These are phyloP conservation scores for Acanthornis magna DNA, from an alignment of 2,797 vertebrate species.

Conservation along the genomic window DNA sequence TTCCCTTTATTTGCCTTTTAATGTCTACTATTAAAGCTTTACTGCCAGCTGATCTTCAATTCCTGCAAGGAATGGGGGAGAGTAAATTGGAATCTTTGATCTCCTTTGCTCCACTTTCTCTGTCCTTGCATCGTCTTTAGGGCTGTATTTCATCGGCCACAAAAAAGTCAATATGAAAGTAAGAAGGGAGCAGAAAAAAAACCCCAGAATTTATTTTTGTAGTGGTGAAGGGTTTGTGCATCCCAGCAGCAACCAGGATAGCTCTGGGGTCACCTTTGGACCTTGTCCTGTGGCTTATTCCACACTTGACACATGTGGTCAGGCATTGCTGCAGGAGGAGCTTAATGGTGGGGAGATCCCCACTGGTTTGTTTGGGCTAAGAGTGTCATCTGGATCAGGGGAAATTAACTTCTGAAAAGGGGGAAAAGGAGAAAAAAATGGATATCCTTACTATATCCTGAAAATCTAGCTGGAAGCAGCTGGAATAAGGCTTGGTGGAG, in stretches of 20 bases:
- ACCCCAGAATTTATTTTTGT: neutral
- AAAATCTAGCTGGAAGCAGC: neutral
- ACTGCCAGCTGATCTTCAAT: neutral
- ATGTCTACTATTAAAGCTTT: neutral
- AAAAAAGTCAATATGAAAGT: neutral
- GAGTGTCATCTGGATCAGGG: neutral
- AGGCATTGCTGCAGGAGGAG: neutral
- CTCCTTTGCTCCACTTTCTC: neutral
- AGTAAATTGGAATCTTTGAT: constrained; percentile 20
- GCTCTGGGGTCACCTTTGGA: neutral
- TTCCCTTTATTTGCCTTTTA: neutral
- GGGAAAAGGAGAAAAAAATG: neutral
- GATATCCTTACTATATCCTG: neutral
- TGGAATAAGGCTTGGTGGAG: neutral
- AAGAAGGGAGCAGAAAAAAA: neutral
- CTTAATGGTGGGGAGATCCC: neutral
- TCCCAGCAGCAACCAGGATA: neutral
- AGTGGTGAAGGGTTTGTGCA: neutral
- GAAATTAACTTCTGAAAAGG: neutral
- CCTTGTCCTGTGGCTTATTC: accelerated
- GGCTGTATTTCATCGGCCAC: neutral
- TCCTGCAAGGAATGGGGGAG: neutral
- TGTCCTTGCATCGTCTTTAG: neutral
- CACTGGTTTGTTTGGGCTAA: neutral
- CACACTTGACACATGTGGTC: accelerated